phyloP scores from a whole-genome alignment of 2,113 vertebrate species.

The Oplegnathus fasciatus region DNA sequence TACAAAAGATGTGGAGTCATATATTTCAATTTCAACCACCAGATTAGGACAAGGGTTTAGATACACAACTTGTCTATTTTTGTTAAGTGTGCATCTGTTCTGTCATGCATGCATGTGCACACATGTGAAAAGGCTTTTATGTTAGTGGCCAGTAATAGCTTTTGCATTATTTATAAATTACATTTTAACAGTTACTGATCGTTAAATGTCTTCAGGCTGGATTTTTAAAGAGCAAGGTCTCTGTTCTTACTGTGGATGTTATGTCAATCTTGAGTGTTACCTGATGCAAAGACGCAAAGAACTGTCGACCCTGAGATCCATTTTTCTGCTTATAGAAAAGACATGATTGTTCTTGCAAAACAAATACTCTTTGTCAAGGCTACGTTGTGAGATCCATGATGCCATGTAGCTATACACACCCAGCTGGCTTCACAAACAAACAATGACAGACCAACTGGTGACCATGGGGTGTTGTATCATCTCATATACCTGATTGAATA shows the following conservation, averaged over 20 bases:
- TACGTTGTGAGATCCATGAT: background rate
- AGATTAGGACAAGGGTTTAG: background rate
- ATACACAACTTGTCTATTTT: background rate
- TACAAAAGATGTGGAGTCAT: slow-evolving; percentile 6
- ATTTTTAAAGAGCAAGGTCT: background rate
- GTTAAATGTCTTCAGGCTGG: background rate
- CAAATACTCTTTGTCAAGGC: background rate
- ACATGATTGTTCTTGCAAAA: background rate
- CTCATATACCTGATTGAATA: background rate
- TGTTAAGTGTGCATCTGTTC: background rate
- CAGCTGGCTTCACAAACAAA: background rate
- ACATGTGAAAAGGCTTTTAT: background rate
- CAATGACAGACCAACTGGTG: background rate
- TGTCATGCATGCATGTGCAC: background rate
- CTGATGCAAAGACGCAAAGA: background rate
- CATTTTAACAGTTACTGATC: background rate
- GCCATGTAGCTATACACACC: background rate
- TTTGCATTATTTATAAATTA: slow-evolving; percentile 15
- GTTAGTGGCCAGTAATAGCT: background rate
- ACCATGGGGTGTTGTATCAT: background rate
- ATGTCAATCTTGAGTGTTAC: background rate
- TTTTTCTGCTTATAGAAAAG: background rate
- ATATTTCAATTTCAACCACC: slow-evolving; percentile 13
- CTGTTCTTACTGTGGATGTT: background rate
- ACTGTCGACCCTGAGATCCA: background rate